A percentile compares a stretch with the other conserved stretches of the same genome.
Conservation (phyloP, 2,888 invertebrate genomes). For the Phytoseiulus persimilis region DNA sequence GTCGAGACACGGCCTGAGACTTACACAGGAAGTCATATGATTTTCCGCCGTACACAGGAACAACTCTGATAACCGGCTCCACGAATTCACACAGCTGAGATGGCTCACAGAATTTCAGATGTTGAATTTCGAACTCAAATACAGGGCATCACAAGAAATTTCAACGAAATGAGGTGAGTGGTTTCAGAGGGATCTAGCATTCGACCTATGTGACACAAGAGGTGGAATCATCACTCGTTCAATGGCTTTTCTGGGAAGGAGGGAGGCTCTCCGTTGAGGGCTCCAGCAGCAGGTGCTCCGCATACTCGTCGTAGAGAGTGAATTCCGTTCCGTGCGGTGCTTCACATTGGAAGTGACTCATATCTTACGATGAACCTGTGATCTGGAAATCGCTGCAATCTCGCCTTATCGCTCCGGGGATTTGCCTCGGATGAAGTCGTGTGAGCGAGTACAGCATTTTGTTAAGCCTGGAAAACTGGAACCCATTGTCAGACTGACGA, state of each 20-base stretch:
- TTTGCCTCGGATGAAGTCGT: background rate
- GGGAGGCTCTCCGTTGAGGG: no score
- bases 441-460: no score
- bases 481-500: background rate
- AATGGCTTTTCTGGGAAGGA: no score
- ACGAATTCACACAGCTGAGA: background rate
- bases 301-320: no score
- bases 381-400: background rate
- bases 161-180: slow-evolving; percentile 37
- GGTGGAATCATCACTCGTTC: no score
- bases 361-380: background rate
- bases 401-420: background rate
- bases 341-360: background rate
- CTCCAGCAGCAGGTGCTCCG: no score
- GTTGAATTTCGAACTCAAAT: background rate
- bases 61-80: background rate
- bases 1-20: background rate
- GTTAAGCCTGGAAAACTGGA: no score
- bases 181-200: background rate
- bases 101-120: slow-evolving; percentile 19
- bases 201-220: no score
- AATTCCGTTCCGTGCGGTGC: no score
- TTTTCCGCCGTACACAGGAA: background rate
- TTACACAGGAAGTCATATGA: background rate
- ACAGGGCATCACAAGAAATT: slow-evolving; percentile 5